Conservation (phyloP, 2,888 invertebrate species). For the Iselma pallidipennis region DNA sequence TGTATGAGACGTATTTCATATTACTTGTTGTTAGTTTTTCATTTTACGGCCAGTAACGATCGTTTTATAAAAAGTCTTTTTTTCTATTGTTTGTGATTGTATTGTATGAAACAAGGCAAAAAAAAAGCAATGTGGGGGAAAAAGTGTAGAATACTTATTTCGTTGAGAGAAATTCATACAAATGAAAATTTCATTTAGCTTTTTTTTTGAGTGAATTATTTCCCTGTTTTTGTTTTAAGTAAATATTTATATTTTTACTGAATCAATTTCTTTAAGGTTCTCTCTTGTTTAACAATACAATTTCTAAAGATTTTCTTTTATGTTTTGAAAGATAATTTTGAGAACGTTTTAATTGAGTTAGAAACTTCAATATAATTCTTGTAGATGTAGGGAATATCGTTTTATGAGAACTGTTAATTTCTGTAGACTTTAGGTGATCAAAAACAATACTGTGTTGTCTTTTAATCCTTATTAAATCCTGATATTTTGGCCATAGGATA, state of each 20-base stretch:
- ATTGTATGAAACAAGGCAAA: background rate
- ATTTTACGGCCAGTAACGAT: background rate
- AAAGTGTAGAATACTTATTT: background rate
- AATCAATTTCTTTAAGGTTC: background rate
- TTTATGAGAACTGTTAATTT: background rate
- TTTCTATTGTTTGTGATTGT: background rate
- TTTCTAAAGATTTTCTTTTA: background rate
- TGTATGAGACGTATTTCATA: background rate
- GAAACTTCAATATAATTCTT: background rate
- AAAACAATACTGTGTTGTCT: too few species aligned
- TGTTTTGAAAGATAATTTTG: background rate
- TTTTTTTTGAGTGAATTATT: background rate
- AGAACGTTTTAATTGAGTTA: background rate
- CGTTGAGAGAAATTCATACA: background rate
- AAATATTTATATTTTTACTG: too few species aligned
- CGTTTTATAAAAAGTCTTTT: background rate
- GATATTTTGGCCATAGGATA: too few species aligned
- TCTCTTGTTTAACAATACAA: background rate
- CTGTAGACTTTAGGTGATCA: background rate
- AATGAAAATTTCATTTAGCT: background rate
- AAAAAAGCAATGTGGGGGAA: background rate
- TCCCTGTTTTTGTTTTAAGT: background rate
- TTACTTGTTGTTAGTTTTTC: background rate
- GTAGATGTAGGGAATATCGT: too few species aligned
- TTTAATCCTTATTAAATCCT: too few species aligned